Evolutionary conservation across 2,888 invertebrate genomes (phyloP), one percentile per base, ranked within the genome.

Genomic region (Schizaphis graminum): DNA sequence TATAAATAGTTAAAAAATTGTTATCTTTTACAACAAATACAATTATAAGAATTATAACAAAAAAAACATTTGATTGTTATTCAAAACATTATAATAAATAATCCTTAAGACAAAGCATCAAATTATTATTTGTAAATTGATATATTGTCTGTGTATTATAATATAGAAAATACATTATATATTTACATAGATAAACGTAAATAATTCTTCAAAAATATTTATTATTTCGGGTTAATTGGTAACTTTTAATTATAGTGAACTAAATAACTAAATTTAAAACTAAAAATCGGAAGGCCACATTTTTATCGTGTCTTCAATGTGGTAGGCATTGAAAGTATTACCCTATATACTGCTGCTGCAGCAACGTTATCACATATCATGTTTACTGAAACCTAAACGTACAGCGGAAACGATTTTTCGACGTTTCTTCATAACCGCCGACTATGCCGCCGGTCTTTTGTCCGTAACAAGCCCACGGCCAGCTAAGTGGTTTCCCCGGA

Each of bases 401-500:
- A 21, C 16, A 41, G 84, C 24, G 77, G 53, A 84, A 91, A 91
- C 53, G 41, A 91, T 91, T 8, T 84, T 91, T 84, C 47, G 26
- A 49, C 53, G n/a, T 84, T 84, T 84, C 13, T 41, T 84, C 53
- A 21, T 21, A 41, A 77, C 77, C 8, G 8, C 77, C 77, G 77
- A 77, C 77, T 35, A 28, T n/a, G 56, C 47, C n/a, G n/a, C 28
- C 49, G 77, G 84, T 91, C 77, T 91, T 91, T 91, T 91, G 77
- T 91, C 77, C 41, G 53, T 84, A 91, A 91, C 41, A 41, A 91
- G 77, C 49, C 56, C 44, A 28, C 44, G 85, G 44, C 44, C 56
- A 44, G 84, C 53, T 85, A 91, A 91, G 86, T 91, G 85, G 57
- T 77, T 77, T 77, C 77, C 56, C 57, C 57, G 24, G 57, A 91